Percentiles rank a stretch among this genome's conserved stretches.
Conservation (phyloP, 2,888 invertebrate species). For the Calliopum simillimum region DNA sequence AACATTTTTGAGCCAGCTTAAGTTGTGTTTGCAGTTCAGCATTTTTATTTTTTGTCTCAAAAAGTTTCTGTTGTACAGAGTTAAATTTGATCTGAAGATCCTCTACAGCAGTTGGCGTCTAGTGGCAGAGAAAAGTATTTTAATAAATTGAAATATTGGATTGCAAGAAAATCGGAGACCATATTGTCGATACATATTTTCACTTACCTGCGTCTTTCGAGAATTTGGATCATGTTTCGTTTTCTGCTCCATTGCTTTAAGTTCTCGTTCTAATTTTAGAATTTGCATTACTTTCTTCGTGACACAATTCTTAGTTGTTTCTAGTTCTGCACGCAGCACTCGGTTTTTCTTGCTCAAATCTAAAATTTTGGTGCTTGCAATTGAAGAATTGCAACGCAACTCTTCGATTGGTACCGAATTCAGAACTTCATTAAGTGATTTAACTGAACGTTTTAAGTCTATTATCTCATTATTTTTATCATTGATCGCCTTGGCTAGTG, state of each 20-base stretch:
- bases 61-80: constrained; percentile 71
- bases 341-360: constrained; percentile 65
- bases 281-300: constrained; percentile 53
- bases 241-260: constrained; percentile 49
- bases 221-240: constrained; percentile 42
- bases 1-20: constrained; percentile 77
- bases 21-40: constrained; percentile 78
- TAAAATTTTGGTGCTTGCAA: constrained; percentile 59
- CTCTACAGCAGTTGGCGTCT: constrained; percentile 58
- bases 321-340: constrained; percentile 58
- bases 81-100: constrained; percentile 71
- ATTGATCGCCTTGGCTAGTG: constrained; percentile 53
- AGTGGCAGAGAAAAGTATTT: constrained; percentile 3
- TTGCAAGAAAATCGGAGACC: neutral
- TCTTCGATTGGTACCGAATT: constrained; percentile 62
- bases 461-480: constrained; percentile 60
- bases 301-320: constrained; percentile 55
- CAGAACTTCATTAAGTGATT: constrained; percentile 59
- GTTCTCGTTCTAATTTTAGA: constrained; percentile 51
- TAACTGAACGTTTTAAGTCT: constrained; percentile 58
- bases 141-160: neutral
- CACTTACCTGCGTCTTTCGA: constrained; percentile 40
- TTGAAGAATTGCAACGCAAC: constrained; percentile 59
- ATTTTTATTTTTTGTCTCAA: constrained; percentile 77
- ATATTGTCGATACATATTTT: neutral